Evolutionary conservation across 2,113 vertebrate species (phyloP).

Genomic region (Rhinolophus sinicus): DNA sequence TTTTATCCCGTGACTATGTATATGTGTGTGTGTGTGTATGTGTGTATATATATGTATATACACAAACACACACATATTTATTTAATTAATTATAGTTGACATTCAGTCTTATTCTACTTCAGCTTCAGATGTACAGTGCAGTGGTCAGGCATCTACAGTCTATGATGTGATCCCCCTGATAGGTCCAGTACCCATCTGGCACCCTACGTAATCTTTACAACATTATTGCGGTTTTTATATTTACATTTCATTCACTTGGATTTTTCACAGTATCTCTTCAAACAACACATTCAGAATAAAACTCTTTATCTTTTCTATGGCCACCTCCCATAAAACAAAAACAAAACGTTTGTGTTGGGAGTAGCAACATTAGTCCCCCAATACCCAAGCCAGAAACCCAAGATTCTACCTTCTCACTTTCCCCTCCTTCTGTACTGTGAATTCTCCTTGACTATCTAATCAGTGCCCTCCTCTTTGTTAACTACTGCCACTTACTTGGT

Average conservation of each 20-base stretch:
- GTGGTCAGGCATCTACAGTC: too few species aligned
- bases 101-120: too few species aligned
- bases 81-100: too few species aligned
- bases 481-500: background rate
- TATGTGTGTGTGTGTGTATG: too few species aligned
- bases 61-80: too few species aligned
- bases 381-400: background rate
- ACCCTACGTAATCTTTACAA: too few species aligned
- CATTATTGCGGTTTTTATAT: background rate
- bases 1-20: too few species aligned
- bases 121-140: too few species aligned
- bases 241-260: background rate
- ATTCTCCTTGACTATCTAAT: background rate
- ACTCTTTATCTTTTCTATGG: background rate
- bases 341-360: background rate
- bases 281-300: constrained; percentile 16
- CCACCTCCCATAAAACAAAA: background rate
- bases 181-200: too few species aligned
- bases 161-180: too few species aligned
- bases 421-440: background rate
- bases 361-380: background rate
- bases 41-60: too few species aligned
- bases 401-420: background rate
- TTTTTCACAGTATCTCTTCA: background rate
- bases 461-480: background rate